Conservation (phyloP, 2,888 invertebrate genomes). For the Epinotia demarniana region DNA sequence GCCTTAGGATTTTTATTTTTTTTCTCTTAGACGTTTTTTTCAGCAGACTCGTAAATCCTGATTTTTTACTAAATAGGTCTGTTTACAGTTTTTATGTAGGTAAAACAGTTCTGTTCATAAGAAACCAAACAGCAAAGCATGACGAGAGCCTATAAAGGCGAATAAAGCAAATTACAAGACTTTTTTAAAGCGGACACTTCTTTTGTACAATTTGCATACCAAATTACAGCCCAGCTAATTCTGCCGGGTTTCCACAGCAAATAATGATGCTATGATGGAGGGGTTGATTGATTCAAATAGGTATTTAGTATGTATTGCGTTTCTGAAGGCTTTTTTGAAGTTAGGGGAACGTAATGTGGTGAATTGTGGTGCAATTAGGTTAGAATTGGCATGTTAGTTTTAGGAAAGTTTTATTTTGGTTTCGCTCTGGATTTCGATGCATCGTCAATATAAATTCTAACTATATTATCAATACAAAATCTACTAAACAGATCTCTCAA, state of each 20-base stretch:
- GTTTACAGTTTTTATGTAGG: too few relatives aligned
- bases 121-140: slow-evolving; percentile 6
- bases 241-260: slow-evolving; percentile 49
- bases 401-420: slow-evolving; percentile 2
- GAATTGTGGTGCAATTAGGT: slow-evolving; percentile 11
- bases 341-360: neutral
- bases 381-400: slow-evolving; percentile 9
- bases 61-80: too few relatives aligned
- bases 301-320: slow-evolving; percentile 45
- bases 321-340: slow-evolving; percentile 25
- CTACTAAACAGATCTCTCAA: too few relatives aligned
- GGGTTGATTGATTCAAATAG: slow-evolving; percentile 45
- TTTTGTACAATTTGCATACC: slow-evolving; percentile 63
- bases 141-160: slow-evolving; percentile 12
- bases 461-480: too few relatives aligned
- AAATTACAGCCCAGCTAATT: slow-evolving; percentile 63
- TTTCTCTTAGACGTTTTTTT: too few relatives aligned
- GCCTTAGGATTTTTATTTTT: too few relatives aligned
- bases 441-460: neutral
- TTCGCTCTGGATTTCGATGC: too few relatives aligned
- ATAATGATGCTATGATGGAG: slow-evolving; percentile 44
- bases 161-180: slow-evolving; percentile 37
- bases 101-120: too few relatives aligned
- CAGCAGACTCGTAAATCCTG: too few relatives aligned
- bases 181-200: slow-evolving; percentile 52